phyloP scores from a whole-genome alignment of 35 echinoderm and acorn worm genomes.

The Patiria miniata region DNA sequence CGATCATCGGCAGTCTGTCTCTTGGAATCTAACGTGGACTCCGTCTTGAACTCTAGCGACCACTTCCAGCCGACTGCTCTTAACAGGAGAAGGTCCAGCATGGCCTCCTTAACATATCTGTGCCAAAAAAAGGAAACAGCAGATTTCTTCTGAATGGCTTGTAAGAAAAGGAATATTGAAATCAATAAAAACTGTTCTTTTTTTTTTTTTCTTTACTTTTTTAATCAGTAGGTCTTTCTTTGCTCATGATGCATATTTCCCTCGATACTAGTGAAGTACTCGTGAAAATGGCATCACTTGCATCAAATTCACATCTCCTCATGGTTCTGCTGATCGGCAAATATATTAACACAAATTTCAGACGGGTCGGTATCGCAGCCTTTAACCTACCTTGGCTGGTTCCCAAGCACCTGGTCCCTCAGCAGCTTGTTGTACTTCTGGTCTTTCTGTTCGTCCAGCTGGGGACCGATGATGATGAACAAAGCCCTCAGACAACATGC shows the following conservation, averaged over 20 bases:
- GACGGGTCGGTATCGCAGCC: too few species aligned
- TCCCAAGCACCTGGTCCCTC: slow-evolving; percentile 21
- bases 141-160: too few species aligned
- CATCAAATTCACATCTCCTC: too few species aligned
- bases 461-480: slow-evolving; percentile 17
- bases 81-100: slow-evolving; percentile 3
- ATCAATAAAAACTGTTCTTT: too few species aligned
- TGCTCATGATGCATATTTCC: too few species aligned
- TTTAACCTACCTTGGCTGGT: slow-evolving; percentile 22
- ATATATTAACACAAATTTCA: background rate
- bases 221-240: too few species aligned
- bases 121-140: too few species aligned
- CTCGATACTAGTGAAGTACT: too few species aligned
- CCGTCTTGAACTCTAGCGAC: background rate
- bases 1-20: too few species aligned
- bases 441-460: slow-evolving; percentile 2
- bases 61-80: background rate
- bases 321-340: background rate
- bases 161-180: too few species aligned
- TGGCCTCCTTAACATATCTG: slow-evolving; percentile 12
- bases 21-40: background rate
- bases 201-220: too few species aligned
- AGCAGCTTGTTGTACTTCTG: slow-evolving; percentile 3
- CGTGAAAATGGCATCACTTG: too few species aligned
- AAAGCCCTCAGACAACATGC: slow-evolving; percentile 16